These are phyloP conservation scores for Pemphredon lugubris DNA, from an alignment of 2,888 invertebrate species.

Conservation along the genomic window DNA sequence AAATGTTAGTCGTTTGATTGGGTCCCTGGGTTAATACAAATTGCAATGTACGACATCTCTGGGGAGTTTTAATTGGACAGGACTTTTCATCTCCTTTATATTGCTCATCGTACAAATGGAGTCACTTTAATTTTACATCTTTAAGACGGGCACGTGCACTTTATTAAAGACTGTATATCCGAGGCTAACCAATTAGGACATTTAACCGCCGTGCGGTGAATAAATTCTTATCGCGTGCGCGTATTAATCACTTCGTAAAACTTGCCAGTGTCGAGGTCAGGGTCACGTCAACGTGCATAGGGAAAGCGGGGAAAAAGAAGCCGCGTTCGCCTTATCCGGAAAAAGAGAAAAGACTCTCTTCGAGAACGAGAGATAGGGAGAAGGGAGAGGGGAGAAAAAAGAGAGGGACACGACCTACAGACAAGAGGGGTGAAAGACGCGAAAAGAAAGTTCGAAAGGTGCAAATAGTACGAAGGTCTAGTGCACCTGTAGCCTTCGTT, in stretches of 20 bases:
- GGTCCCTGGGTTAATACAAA: no score
- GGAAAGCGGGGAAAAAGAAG: conserved; percentile 52
- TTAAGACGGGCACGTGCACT: no score
- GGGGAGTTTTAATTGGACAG: no score
- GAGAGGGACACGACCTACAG: not conserved
- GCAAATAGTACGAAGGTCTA: conserved; percentile 1
- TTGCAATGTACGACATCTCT: no score
- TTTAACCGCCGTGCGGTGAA: no score
- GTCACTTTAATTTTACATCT: no score
- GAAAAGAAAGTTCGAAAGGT: conserved; percentile 28
- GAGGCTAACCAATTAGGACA: no score
- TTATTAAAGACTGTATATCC: no score
- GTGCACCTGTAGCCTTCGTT: not conserved
- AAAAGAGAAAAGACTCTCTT: conserved; percentile 43
- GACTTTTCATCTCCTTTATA: no score
- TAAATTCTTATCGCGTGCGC: no score
- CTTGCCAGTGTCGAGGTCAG: conserved; percentile 27
- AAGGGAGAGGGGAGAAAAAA: not conserved
- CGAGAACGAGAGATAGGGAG: not conserved
- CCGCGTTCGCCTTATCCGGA: conserved; percentile 24
- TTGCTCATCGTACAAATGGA: no score
- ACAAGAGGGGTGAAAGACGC: not conserved
- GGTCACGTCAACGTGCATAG: conserved; percentile 28
- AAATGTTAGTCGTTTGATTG: no score
- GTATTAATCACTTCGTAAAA: conserved; percentile 4